These are phyloP conservation scores for Falco peregrinus DNA, from an alignment of 2,797 vertebrate genomes.

Conservation along the genomic window DNA sequence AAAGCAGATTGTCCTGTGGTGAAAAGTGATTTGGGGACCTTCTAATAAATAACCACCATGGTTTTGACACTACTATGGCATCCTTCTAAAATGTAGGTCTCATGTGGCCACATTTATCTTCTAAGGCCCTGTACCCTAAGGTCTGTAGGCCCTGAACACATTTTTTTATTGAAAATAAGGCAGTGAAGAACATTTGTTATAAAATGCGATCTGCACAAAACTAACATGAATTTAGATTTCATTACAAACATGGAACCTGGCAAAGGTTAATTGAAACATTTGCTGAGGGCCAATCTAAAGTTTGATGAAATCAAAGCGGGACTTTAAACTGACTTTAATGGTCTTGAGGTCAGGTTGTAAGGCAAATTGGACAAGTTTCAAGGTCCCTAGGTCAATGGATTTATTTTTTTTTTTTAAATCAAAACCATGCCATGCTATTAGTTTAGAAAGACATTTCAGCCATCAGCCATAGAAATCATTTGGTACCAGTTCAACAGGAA, in stretches of 20 bases:
- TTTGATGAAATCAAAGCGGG: not conserved
- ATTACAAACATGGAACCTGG: slow-evolving; percentile 19
- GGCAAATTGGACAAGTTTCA: slow-evolving; percentile 33
- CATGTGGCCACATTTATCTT: not conserved
- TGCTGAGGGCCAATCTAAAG: slow-evolving; percentile 23
- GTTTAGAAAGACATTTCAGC: slow-evolving; percentile 10
- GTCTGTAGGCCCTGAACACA: not conserved
- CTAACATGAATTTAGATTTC: slow-evolving; percentile 41
- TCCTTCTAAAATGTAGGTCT: not conserved
- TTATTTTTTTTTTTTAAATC: not conserved
- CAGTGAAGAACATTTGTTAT: not conserved
- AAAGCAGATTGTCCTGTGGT: not conserved
- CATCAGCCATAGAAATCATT: not conserved
- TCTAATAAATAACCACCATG: not conserved
- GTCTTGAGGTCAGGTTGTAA: slow-evolving; percentile 33
- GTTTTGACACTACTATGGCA: not conserved
- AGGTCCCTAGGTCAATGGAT: slow-evolving; percentile 23
- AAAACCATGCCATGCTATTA: not conserved
- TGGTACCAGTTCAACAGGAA: not conserved
- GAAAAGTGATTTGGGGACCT: not conserved
- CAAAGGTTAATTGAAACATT: slow-evolving; percentile 54
- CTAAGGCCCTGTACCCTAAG: not conserved
- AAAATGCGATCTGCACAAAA: not conserved
- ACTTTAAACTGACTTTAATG: not conserved
- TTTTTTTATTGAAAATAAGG: not conserved